Conservation (phyloP, 2,888 invertebrate genomes). For the Matsumyia berberina region DNA sequence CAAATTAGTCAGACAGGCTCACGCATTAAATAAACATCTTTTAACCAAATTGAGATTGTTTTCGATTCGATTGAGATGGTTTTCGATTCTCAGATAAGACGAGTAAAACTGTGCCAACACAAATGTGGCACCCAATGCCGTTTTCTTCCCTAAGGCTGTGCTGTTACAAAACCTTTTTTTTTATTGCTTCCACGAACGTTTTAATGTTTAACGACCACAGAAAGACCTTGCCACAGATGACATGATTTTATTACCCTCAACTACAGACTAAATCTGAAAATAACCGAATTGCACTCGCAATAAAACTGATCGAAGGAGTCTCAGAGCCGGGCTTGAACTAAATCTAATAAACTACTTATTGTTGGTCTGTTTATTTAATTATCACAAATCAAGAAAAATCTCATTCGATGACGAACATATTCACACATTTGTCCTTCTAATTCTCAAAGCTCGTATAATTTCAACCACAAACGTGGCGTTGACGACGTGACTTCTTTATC, state of each 20-base stretch:
- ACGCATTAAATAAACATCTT: background rate
- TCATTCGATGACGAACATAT: conserved; percentile 4
- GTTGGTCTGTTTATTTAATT: conserved; percentile 12
- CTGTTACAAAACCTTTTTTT: conserved; percentile 5
- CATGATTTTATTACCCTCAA: background rate
- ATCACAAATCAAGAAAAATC: conserved; percentile 15
- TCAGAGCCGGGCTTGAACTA: conserved; percentile 6
- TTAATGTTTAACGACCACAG: conserved; percentile 9
- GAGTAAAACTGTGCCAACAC: background rate
- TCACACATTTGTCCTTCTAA: conserved; percentile 27
- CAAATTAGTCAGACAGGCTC: background rate
- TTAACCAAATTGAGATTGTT: background rate
- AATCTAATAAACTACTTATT: conserved; percentile 35
- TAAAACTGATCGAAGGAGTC: background rate
- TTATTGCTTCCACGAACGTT: conserved; percentile 3
- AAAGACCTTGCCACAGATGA: conserved; percentile 33
- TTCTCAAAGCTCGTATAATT: conserved; percentile 10
- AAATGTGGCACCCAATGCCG: background rate
- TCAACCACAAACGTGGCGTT: background rate
- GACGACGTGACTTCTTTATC: conserved; percentile 36
- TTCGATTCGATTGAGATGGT: background rate
- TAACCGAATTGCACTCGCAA: background rate
- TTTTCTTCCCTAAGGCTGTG: conserved; percentile 11
- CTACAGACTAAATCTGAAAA: background rate
- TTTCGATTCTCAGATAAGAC: background rate